Conservation (phyloP, 2,113 vertebrate species). For the Salvelinus fontinalis region DNA sequence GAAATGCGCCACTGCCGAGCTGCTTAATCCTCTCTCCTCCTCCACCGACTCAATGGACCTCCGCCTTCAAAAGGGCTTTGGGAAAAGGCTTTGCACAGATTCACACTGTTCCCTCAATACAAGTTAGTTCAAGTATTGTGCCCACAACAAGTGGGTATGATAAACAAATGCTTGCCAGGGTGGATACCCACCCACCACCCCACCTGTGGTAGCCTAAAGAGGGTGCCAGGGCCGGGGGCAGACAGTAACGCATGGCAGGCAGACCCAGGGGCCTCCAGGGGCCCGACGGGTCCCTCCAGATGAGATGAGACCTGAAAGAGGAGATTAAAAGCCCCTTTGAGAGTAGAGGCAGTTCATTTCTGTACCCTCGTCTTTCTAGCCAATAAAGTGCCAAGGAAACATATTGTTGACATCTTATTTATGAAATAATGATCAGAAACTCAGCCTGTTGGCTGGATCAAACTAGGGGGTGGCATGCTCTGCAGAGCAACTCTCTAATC, state of each 20-base stretch:
- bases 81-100: slow-evolving; percentile 99
- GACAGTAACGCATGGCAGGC: slow-evolving; percentile 70
- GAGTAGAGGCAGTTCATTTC: slow-evolving; percentile 66
- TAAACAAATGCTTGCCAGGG: slow-evolving; percentile 96
- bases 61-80: slow-evolving; percentile 99
- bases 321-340: slow-evolving; percentile 80
- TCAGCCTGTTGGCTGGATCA: slow-evolving; percentile 52
- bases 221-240: slow-evolving; percentile 68
- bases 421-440: slow-evolving; percentile 72
- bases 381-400: slow-evolving; percentile 72
- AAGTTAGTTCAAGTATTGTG: slow-evolving; percentile 99
- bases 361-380: slow-evolving; percentile 68
- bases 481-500: no score
- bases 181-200: slow-evolving; percentile 68
- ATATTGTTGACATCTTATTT: slow-evolving; percentile 80
- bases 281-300: slow-evolving; percentile 62
- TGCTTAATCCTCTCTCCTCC: slow-evolving; percentile 96
- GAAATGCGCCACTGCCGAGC: slow-evolving; percentile 98
- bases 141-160: slow-evolving; percentile 98
- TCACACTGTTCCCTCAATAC: slow-evolving; percentile 99
- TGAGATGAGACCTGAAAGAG: slow-evolving; percentile 79
- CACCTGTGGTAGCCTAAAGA: slow-evolving; percentile 74
- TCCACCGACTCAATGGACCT: slow-evolving; percentile 91
- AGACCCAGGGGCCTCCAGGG: no score
- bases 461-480: slow-evolving; percentile 27